Conservation (phyloP, 2,888 invertebrate genomes). For the Folsomia candida region DNA sequence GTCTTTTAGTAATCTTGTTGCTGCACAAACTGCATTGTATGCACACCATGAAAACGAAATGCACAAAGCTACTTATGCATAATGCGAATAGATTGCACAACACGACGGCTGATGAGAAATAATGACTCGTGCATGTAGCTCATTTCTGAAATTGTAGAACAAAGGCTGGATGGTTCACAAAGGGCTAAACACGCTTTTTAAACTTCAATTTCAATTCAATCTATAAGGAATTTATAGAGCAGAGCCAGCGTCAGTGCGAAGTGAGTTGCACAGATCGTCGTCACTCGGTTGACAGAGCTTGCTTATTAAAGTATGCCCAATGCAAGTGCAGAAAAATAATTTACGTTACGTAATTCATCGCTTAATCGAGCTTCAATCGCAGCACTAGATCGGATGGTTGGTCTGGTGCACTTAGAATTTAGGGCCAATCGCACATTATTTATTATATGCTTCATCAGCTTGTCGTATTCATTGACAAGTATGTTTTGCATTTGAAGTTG, state of each 20-base stretch:
- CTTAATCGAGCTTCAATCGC: background rate
- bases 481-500: background rate
- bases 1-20: too few relatives aligned
- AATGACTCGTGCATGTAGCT: background rate
- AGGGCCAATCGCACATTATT: background rate
- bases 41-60: too few relatives aligned
- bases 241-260: background rate
- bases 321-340: too few relatives aligned
- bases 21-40: too few relatives aligned
- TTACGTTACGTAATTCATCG: background rate
- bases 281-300: background rate
- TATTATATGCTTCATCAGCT: background rate
- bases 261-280: background rate
- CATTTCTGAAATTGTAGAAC: background rate
- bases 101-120: background rate
- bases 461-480: background rate
- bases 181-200: background rate
- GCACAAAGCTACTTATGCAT: too few relatives aligned
- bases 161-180: background rate
- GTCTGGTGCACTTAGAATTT: background rate
- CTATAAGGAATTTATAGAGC: background rate
- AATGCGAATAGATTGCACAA: background rate
- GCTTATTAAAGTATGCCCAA: too few relatives aligned
- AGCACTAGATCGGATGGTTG: background rate
- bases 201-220: background rate